Percentiles rank a stretch among this genome's conserved stretches.
Conservation (phyloP, 2,113 vertebrate genomes). For the Albula glossodonta region DNA sequence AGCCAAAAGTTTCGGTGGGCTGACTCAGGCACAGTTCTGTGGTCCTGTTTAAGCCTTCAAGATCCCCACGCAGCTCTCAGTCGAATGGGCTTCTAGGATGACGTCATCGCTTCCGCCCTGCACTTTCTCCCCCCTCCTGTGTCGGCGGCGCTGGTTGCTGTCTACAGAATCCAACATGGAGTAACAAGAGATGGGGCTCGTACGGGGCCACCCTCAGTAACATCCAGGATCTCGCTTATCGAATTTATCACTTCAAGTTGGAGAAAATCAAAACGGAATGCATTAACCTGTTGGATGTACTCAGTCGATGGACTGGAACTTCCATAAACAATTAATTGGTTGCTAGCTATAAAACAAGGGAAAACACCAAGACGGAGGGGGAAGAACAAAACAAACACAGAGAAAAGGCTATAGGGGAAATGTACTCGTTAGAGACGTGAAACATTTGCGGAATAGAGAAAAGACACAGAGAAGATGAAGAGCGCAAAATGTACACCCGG, state of each 20-base stretch:
- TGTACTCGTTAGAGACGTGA: not conserved
- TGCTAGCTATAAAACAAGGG: not conserved
- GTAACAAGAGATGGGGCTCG: constrained; percentile 86
- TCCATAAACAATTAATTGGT: not conserved
- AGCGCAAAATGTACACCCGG: constrained; percentile 70
- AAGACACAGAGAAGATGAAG: constrained; percentile 69
- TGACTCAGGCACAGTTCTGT: too few relatives aligned
- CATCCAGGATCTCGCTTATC: constrained; percentile 42
- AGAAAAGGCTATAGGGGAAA: not conserved
- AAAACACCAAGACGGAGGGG: not conserved
- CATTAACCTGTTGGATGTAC: constrained; percentile 11
- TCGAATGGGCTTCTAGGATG: not conserved
- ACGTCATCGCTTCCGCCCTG: constrained; percentile 25
- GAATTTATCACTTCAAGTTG: not conserved
- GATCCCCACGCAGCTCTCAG: not conserved
- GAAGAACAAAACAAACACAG: not conserved
- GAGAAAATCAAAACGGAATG: not conserved
- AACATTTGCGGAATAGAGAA: constrained; percentile 15
- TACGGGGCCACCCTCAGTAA: constrained; percentile 77
- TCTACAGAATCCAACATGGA: constrained; percentile 82
- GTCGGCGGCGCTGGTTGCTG: constrained; percentile 41
- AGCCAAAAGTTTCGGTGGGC: too few relatives aligned
- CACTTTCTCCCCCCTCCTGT: constrained; percentile 9
- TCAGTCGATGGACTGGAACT: not conserved
- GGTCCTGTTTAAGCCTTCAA: too few relatives aligned